Evolutionary conservation across 1,140 invertebrate species (phyloP).

Genomic region (Leptopilina clavipes): DNA sequence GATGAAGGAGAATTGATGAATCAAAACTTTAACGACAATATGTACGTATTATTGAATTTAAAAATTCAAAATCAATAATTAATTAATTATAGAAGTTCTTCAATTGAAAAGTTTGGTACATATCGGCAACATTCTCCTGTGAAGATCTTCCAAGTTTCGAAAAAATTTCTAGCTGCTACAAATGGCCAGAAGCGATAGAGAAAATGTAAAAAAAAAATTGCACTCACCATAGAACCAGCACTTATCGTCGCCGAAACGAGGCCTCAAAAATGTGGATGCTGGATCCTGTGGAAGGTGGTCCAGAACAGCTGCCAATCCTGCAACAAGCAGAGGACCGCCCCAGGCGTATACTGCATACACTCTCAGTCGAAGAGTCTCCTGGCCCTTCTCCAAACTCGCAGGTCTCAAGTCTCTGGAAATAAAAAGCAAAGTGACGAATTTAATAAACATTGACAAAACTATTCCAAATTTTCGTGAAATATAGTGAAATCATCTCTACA

Average conservation of each 20-base stretch:
- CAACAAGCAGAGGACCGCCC: slow-evolving; percentile 84
- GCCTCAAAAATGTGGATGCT: slow-evolving; percentile 78
- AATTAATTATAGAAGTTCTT: no score
- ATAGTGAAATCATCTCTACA: no score
- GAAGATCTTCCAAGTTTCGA: no score
- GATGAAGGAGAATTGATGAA: slow-evolving; percentile 1
- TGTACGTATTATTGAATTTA: no score
- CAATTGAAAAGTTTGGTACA: no score
- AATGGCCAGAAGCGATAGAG: neutral
- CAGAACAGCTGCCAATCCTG: slow-evolving; percentile 81
- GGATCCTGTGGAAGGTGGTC: slow-evolving; percentile 79
- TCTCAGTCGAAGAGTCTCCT: slow-evolving; percentile 84
- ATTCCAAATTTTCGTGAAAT: no score
- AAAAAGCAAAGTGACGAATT: slow-evolving; percentile 46
- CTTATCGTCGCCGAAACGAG: slow-evolving; percentile 82
- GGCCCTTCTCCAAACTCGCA: slow-evolving; percentile 86
- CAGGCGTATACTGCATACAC: slow-evolving; percentile 88
- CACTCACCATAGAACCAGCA: slow-evolving; percentile 87
- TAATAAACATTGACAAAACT: slow-evolving; percentile 40
- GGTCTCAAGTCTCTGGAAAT: slow-evolving; percentile 85
- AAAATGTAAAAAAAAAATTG: neutral
- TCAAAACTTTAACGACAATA: slow-evolving; percentile 1
- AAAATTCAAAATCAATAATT: no score
- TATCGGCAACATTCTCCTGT: no score
- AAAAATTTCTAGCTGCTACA: neutral